Evolutionary conservation across 2,888 invertebrate species (phyloP).

Genomic region (Latheticus oryzae): DNA sequence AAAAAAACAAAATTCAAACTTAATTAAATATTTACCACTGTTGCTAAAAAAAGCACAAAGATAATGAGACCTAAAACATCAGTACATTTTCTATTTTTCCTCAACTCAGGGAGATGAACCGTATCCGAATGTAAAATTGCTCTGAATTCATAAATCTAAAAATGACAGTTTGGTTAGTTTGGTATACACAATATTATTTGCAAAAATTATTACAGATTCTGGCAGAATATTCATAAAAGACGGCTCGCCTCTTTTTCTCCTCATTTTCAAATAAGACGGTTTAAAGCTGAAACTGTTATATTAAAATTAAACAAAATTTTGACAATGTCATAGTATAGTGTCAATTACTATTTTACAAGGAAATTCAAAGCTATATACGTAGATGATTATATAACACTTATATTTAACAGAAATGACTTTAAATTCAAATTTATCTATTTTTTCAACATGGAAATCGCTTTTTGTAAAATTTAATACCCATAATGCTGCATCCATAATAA

Average conservation of each 20-base stretch:
- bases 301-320: no score
- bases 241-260: no score
- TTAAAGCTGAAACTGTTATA: no score
- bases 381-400: no score
- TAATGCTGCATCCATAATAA: constrained; percentile 35
- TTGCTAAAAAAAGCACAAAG: not conserved
- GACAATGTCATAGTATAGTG: no score
- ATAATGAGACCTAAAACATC: not conserved
- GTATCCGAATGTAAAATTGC: not conserved
- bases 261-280: no score
- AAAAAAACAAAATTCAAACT: not conserved
- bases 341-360: no score
- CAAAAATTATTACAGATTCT: no score
- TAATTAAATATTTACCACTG: not conserved
- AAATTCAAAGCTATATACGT: no score
- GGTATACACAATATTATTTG: not conserved
- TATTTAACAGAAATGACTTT: not conserved
- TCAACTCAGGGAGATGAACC: constrained; percentile 14
- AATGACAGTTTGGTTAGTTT: not conserved
- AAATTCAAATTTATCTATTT: not conserved
- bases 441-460: constrained; percentile 21
- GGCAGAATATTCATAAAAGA: no score
- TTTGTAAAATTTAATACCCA: constrained; percentile 40
- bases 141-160: constrained; percentile 13
- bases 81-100: constrained; percentile 9